Evolutionary conservation across 2,113 vertebrate species (phyloP).

Genomic region (Callospermophilus lateralis): DNA sequence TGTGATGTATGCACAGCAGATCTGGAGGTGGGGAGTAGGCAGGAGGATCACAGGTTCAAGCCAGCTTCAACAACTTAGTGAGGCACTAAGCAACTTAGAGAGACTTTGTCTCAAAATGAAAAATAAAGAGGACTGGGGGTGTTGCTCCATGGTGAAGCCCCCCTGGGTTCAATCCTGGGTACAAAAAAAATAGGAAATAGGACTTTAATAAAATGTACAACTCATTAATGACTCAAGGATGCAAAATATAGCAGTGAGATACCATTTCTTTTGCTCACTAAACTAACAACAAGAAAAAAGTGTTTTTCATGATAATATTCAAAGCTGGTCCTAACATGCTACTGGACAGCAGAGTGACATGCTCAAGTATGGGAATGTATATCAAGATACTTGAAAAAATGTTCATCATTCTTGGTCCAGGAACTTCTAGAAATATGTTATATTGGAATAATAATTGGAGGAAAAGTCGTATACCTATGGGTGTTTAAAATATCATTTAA

Average conservation of each 20-base stretch:
- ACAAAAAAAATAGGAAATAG: neutral
- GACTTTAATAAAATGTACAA: neutral
- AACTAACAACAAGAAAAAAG: neutral
- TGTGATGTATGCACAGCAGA: too few species aligned
- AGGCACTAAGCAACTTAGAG: too few species aligned
- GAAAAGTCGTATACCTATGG: neutral
- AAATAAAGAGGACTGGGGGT: too few species aligned
- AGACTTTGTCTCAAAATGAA: too few species aligned
- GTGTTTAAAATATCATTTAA: neutral
- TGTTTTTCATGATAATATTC: neutral
- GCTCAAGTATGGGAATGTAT: neutral
- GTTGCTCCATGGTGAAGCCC: too few species aligned
- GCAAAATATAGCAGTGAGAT: neutral
- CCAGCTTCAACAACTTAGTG: too few species aligned
- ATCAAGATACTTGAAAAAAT: neutral
- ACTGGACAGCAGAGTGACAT: neutral
- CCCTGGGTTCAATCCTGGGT: too few species aligned
- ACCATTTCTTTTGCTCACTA: constrained; percentile 11
- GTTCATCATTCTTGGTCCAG: neutral
- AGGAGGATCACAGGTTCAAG: too few species aligned
- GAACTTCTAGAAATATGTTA: constrained; percentile 16
- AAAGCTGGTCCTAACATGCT: neutral
- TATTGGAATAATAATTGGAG: neutral
- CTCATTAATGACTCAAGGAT: neutral
- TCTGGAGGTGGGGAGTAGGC: too few species aligned